Conservation (phyloP, 1,140 invertebrate species). For the Oryzaephilus surinamensis region DNA sequence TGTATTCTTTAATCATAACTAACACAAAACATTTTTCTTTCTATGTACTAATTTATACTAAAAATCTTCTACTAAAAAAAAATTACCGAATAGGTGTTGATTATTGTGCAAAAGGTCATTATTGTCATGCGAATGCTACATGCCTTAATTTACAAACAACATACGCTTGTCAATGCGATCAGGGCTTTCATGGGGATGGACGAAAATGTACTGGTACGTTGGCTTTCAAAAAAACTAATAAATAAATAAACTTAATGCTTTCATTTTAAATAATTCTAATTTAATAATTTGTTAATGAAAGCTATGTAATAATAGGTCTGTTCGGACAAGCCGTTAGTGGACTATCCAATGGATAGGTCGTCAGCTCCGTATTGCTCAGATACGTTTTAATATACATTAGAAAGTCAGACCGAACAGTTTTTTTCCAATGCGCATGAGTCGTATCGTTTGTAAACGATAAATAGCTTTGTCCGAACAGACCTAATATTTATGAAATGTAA, state of each 20-base stretch:
- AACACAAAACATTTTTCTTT: too few species aligned
- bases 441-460: background rate
- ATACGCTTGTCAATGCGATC: conserved; percentile 72
- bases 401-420: too few species aligned
- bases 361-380: too few species aligned
- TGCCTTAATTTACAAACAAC: conserved; percentile 77
- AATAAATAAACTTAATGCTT: too few species aligned
- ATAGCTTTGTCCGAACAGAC: background rate
- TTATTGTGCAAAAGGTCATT: conserved; percentile 76
- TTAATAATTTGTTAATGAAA: too few species aligned
- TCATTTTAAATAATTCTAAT: too few species aligned
- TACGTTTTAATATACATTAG: too few species aligned
- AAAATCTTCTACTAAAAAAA: conserved; percentile 17
- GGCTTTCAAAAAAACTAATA: background rate
- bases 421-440: background rate
- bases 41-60: conserved; percentile 14
- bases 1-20: too few species aligned
- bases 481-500: background rate
- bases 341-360: too few species aligned
- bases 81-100: conserved; percentile 56
- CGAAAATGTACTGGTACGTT: conserved; percentile 54
- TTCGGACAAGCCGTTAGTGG: too few species aligned
- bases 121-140: conserved; percentile 71
- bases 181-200: conserved; percentile 73
- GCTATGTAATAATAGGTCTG: too few species aligned